A percentile compares a stretch with the other conserved stretches of the same genome.
These are phyloP conservation scores for Adoxophyes honmai DNA, from an alignment of 1,140 invertebrate genomes.

Conservation along the genomic window DNA sequence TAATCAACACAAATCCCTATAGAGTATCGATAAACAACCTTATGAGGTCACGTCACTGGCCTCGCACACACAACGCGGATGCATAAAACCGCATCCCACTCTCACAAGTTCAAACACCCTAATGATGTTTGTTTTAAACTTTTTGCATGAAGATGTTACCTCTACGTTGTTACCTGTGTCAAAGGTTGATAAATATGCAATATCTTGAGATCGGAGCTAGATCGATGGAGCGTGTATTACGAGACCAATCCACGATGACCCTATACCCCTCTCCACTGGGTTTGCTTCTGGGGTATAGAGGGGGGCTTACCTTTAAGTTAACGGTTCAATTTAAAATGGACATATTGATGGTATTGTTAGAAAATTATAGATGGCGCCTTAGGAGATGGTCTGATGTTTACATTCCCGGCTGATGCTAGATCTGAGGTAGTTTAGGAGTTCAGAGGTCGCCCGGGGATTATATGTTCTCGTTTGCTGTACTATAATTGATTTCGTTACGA, in stretches of 20 bases:
- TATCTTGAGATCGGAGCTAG: slow-evolving; percentile 59
- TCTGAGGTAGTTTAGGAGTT: slow-evolving; percentile 61
- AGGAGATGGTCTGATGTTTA: slow-evolving; percentile 68
- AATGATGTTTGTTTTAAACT: slow-evolving; percentile 63
- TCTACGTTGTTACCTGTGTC: slow-evolving; percentile 68
- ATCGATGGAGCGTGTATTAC: slow-evolving; percentile 62
- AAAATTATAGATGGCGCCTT: slow-evolving; percentile 75
- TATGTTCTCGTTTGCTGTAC: slow-evolving; percentile 55
- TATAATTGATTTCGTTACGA: slow-evolving; percentile 36
- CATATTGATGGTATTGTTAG: slow-evolving; percentile 54
- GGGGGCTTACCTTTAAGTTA: neutral
- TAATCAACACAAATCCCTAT: too few species aligned
- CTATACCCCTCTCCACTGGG: neutral
- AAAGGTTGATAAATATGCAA: slow-evolving; percentile 76
- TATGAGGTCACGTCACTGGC: too few species aligned
- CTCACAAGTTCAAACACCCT: slow-evolving; percentile 41
- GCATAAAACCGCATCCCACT: neutral
- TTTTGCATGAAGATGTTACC: slow-evolving; percentile 68
- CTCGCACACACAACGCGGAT: neutral
- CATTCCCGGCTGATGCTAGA: slow-evolving; percentile 66
- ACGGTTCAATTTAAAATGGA: slow-evolving; percentile 41
- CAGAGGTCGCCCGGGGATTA: slow-evolving; percentile 66
- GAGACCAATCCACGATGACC: slow-evolving; percentile 33
- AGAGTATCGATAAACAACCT: too few species aligned
- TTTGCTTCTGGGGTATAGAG: neutral